Base-by-base conservation (phyloP, 2,797 vertebrate species). In the Pangasius macronema region DNA sequence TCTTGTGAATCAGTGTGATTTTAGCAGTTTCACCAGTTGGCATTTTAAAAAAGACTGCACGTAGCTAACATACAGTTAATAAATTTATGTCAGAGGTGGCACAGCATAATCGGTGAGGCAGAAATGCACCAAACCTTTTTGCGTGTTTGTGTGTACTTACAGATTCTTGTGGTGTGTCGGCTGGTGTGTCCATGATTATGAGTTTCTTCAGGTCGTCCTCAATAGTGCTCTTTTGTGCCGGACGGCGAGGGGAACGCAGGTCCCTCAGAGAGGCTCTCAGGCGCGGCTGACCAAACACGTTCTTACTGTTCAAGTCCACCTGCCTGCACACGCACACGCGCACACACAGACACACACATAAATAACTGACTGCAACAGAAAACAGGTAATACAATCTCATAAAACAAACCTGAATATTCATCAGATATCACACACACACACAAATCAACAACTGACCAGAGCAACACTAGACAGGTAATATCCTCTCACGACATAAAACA, bases 181-280 rank as follows among this genome's bases (percentile, higher is more conserved):
- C 91, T 0, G 95, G 93, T 91, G 94, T 95, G 95, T 99, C 98
- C 97, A 98, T 97, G 93, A 98, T 96, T 88, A 99, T 99, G 82
- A 99, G 96, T 49, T 97, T 98, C 92, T 98, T 98, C 83, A 99
- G 93, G 91, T 98, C 98, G 0, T 98, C 98, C 90, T 98, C 97
- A 0, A 99, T 96, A 89, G 96, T 98, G 83, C 97, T 98, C 90
- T 98, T 98, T 90, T 97, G 95, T 0, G 70, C 18, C 1, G 96
- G 95, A 68, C 97, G 96, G 3, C 97, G 95, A 0, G 98, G 98
- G 5, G 97, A 98, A 36, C 97, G 96, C 79, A 98, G 96, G 92
- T 99, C 98, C 72, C 97, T 95, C 83, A 99, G 95, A 0, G 98
- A 99, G 0, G 98, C 98, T 77, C 98, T 93, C 49, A 99, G 93